Base-by-base conservation (phyloP, 2,797 vertebrate genomes). In the Rhinogobio ventralis region DNA sequence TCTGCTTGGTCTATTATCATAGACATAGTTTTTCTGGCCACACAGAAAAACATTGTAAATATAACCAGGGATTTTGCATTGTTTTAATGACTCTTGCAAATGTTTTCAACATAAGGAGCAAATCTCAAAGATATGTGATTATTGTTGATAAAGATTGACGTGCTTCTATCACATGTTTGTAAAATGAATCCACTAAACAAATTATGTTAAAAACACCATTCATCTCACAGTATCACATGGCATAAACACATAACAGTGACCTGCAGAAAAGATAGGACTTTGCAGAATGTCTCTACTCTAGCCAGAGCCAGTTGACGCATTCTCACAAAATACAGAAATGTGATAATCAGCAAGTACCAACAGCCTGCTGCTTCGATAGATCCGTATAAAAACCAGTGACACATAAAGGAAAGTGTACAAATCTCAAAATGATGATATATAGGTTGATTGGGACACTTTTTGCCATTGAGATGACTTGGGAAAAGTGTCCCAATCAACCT, bases 261-360 rank as follows among this genome's bases (percentile, higher is more conserved):
- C 39, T 28, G 23, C 2, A 19, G 30, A 53, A 80, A 64, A 73
- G 20, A 36, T 36, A n/a, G 19, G 39, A 49, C 69, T 25, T 73
- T 66, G 20, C 42, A 64, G 6, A 64, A 74, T 39, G 81, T 25
- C 46, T 64, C 23, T 36, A 36, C 57, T 64, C 23, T 36, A 36
- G 45, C 42, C 25, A 39, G 14, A 62, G 23, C 42, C 60, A 74
- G 72, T n/a, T 75, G 72, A 83, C 23, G 1, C 81, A 66, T 75
- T 75, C 15, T 53, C 57, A 51, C 45, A 19, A 64, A 68, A 51
- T 33, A 69, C 66, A 14, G 30, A 71, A n/a, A 82, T 82, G 69
- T 82, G 69, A 64, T 64, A 74, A 64, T 66, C 42, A 20, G 28
- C 69, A 55, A 45, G 53, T 45, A 39, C 67, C 33, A 49, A 74